A percentile compares a stretch with the other conserved stretches of the same genome.
phyloP scores from a whole-genome alignment of 2,888 invertebrate species.

The Marasmarcha lunaedactyla region DNA sequence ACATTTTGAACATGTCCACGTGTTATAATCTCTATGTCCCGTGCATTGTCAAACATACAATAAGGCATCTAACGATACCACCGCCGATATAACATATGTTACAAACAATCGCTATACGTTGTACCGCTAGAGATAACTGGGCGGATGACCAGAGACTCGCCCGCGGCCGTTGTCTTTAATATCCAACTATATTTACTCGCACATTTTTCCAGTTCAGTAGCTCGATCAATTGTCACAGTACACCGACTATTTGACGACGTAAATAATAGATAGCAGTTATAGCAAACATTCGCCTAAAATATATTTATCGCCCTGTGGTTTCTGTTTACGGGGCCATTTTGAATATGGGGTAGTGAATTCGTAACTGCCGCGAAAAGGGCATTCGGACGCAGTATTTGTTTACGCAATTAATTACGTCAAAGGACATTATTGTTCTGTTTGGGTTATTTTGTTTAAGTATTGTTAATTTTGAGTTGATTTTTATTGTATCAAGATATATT shows the following conservation, averaged over 20 bases:
- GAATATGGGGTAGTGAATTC: neutral
- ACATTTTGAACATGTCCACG: too few relatives aligned
- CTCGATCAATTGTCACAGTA: neutral
- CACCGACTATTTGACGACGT: neutral
- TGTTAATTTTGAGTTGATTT: too few relatives aligned
- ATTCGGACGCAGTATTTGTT: neutral
- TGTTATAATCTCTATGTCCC: too few relatives aligned
- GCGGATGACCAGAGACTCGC: neutral
- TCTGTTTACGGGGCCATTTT: neutral
- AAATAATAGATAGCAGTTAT: neutral
- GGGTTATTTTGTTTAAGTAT: too few relatives aligned
- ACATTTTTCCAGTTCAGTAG: neutral
- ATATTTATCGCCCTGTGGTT: neutral
- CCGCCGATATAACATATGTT: too few relatives aligned
- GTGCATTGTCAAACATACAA: too few relatives aligned
- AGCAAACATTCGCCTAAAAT: neutral
- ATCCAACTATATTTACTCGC: neutral
- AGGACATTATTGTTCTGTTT: slow-evolving; percentile 1
- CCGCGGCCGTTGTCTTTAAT: neutral
- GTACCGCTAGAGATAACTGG: neutral
- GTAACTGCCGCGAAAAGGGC: neutral
- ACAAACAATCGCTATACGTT: neutral
- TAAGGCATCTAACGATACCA: too few relatives aligned
- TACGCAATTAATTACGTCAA: neutral
- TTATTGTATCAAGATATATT: too few relatives aligned